Base-by-base conservation (phyloP, 2,113 vertebrate genomes). In the Aegithalos caudatus region DNA sequence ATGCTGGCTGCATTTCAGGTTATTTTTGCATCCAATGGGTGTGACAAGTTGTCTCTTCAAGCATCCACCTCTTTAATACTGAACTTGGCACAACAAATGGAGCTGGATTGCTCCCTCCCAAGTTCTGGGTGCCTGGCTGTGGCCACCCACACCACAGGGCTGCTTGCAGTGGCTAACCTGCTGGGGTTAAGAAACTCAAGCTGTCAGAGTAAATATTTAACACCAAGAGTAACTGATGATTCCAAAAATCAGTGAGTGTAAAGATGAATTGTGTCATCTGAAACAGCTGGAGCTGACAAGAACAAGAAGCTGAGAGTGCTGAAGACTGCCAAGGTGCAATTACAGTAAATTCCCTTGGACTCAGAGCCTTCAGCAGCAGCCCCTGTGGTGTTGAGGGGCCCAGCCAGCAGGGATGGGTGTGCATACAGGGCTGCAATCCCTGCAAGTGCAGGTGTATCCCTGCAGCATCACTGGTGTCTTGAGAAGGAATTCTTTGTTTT, bases 351-450 rank as follows among this genome's bases (percentile, higher is more conserved):
- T 65, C 23, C 21, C 35, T 67, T 17, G 4, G 35, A 20, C 4
- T 6, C 4, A 3, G 6, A 40, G 82, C 7, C n/a, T 31, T 21
- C 8, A n/a, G 76, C 66, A 80, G 53, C 51, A 80, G 54, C 25
- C 27, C 20, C 37, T 2, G n/a, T 10, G 21, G 29, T 24, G 81
- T 11, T 2, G 19, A 1, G 11, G 25, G 61, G 50, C 3, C 4
- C 54, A 69, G 37, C 27, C 10, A 9, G 66, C 28, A 61, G 2
- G 7, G 48, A 9, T 0, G 2, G 25, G 37, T 17, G 19, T 1
- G 2, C n/a, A 8, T 7, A 6, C 2, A 1, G 47, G 82, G 61
- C 42, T 47, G 37, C 28, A 27, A 2, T 51, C 37, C 11, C 44
- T 28, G 37, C 29, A 47, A 47, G 28, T 4, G 10, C 10, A 22